Evolutionary conservation across 2,888 invertebrate genomes (phyloP).

Genomic region (Sussaba pulchella): DNA sequence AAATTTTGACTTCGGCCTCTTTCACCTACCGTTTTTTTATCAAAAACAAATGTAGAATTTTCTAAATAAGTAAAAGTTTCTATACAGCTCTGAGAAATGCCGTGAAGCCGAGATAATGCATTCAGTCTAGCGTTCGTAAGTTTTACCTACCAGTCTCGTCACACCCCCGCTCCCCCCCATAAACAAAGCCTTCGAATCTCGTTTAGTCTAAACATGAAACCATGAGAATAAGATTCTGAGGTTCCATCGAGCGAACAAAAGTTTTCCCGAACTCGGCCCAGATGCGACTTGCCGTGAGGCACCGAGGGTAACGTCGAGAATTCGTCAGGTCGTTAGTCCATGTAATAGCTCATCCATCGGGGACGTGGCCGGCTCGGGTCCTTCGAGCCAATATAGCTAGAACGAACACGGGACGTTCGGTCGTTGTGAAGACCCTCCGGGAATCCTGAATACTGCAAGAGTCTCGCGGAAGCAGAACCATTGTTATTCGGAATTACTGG

Average conservation of each 20-base stretch:
- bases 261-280: conserved; percentile 2
- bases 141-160: too few relatives aligned
- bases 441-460: conserved; percentile 25
- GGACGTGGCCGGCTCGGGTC: conserved; percentile 5
- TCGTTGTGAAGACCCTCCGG: conserved; percentile 29
- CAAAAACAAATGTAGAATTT: too few relatives aligned
- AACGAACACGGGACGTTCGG: conserved; percentile 15
- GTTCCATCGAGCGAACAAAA: conserved; percentile 3
- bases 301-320: conserved; percentile 30
- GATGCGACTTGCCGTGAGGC: background rate
- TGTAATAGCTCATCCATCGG: conserved; percentile 32
- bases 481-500: conserved; percentile 50
- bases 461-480: conserved; percentile 30
- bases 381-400: conserved; percentile 12
- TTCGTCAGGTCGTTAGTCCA: conserved; percentile 49
- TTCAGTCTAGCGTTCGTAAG: too few relatives aligned
- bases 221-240: conserved; percentile 3
- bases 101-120: too few relatives aligned
- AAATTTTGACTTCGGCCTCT: too few relatives aligned
- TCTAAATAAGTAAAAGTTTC: too few relatives aligned
- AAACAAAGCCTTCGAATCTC: too few relatives aligned
- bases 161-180: too few relatives aligned
- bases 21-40: too few relatives aligned
- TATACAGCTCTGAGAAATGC: too few relatives aligned
- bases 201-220: too few relatives aligned